Percentiles rank a stretch among this genome's conserved stretches.
These are phyloP conservation scores for Bombylius major DNA, from an alignment of 2,888 invertebrate species.

Conservation along the genomic window DNA sequence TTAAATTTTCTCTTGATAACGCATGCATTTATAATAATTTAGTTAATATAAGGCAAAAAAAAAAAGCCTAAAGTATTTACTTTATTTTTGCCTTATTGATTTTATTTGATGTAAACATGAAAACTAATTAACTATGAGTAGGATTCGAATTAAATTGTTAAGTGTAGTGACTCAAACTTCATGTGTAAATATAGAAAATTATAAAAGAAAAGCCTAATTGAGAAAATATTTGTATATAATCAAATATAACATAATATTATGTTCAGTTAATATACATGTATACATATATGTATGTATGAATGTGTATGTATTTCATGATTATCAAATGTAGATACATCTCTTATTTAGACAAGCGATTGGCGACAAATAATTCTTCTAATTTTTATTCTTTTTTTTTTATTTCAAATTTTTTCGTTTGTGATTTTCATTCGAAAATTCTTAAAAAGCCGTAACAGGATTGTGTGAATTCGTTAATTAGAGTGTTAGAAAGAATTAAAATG, in stretches of 20 bases:
- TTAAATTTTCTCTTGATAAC: no score
- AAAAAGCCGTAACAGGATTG: not conserved
- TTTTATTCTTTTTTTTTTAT: not conserved
- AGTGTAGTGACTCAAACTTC: not conserved
- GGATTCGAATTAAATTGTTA: constrained; percentile 4
- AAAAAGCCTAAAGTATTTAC: no score
- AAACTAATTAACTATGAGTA: constrained; percentile 1
- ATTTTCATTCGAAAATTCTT: not conserved
- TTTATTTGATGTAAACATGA: constrained; percentile 1
- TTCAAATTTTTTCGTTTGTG: not conserved
- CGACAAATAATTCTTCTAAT: not conserved
- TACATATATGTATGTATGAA: no score
- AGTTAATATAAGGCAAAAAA: no score
- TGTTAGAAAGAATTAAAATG: not conserved
- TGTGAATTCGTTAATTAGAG: not conserved
- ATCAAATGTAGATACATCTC: not conserved
- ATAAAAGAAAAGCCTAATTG: not conserved
- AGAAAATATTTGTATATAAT: no score
- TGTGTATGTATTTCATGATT: not conserved
- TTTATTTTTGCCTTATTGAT: not conserved
- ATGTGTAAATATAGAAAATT: not conserved
- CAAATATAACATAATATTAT: no score
- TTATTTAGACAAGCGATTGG: not conserved
- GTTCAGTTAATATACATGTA: no score
- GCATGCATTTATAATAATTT: no score